A percentile compares a stretch with the other conserved stretches of the same genome.
phyloP scores from a whole-genome alignment of 2,113 vertebrate genomes.

The Ramphastos sulfuratus region DNA sequence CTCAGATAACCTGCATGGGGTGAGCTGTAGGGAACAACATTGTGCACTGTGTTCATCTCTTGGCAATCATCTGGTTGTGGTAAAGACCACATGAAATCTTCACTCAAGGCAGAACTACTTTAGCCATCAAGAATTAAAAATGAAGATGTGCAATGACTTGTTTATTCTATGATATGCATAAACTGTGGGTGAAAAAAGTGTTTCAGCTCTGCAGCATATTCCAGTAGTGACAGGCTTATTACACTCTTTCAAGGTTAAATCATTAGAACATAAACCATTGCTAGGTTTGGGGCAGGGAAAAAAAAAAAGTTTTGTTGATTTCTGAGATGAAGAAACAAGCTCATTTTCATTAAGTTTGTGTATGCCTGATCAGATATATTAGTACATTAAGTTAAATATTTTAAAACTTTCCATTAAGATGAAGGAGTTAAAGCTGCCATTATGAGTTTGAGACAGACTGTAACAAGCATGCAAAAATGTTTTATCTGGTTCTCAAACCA shows the following conservation, averaged over 20 bases:
- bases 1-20: neutral
- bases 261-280: neutral
- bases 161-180: neutral
- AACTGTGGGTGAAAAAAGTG: neutral
- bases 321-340: neutral
- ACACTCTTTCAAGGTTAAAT: neutral
- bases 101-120: neutral
- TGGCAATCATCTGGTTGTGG: neutral
- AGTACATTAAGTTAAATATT: neutral
- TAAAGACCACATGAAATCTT: neutral
- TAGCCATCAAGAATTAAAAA: neutral
- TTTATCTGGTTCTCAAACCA: neutral
- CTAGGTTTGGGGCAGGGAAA: neutral
- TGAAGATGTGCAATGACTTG: neutral
- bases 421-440: neutral
- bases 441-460: neutral
- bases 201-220: neutral
- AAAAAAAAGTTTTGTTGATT: neutral
- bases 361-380: neutral
- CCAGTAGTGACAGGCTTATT: neutral
- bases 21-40: neutral
- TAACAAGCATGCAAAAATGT: neutral
- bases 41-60: neutral
- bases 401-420: neutral
- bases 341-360: neutral